Conservation (phyloP, 2,113 vertebrate genomes). For the Catharus fuscescens region DNA sequence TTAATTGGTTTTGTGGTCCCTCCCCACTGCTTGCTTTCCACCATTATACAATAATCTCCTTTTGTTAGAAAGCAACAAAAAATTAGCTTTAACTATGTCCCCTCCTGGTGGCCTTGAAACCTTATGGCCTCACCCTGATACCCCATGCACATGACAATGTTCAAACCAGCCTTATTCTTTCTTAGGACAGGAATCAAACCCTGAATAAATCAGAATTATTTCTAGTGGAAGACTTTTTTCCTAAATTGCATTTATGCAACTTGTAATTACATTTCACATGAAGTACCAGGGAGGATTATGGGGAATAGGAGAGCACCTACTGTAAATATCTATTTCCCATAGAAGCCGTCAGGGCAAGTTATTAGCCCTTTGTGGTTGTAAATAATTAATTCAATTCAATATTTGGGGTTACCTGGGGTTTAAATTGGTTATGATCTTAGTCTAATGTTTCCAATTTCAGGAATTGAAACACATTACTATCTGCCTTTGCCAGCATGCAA, state of each 20-base stretch:
- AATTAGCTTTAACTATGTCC: not conserved
- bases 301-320: slow-evolving; percentile 1
- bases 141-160: too few relatives aligned
- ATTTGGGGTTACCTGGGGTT: slow-evolving; percentile 63
- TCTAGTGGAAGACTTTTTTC: not conserved
- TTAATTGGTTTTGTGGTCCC: not conserved
- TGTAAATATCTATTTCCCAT: not conserved
- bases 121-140: not conserved
- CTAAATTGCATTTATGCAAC: slow-evolving; percentile 32
- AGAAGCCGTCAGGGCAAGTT: slow-evolving; percentile 3
- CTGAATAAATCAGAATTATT: slow-evolving; percentile 1
- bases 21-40: not conserved
- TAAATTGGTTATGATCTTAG: slow-evolving; percentile 51
- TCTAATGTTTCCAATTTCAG: slow-evolving; percentile 50
- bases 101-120: not conserved
- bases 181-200: not conserved
- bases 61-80: not conserved
- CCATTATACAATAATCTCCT: not conserved
- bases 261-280: slow-evolving; percentile 26
- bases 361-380: slow-evolving; percentile 13
- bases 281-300: not conserved
- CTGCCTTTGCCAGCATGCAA: slow-evolving; percentile 50
- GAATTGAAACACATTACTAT: slow-evolving; percentile 43
- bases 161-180: not conserved
- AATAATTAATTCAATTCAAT: slow-evolving; percentile 52